A percentile compares a stretch with the other conserved stretches of the same genome.
phyloP scores from a whole-genome alignment of 2,888 invertebrate genomes.

The Cyclophora albipunctata region DNA sequence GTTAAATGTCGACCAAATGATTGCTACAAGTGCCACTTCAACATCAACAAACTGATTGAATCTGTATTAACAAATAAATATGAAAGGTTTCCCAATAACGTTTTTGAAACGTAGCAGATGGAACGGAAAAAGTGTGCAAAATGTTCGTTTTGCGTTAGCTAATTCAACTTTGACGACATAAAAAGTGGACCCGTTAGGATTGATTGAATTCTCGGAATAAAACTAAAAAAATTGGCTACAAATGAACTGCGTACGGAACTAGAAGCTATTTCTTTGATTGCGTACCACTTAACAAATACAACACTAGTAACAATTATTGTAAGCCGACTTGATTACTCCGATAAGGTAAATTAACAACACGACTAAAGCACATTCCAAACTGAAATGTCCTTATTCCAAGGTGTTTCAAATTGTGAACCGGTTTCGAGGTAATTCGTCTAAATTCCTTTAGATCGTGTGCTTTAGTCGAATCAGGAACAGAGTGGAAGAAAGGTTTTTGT shows the following conservation, averaged over 20 bases:
- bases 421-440: slow-evolving; percentile 13
- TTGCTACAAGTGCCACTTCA: slow-evolving; percentile 21
- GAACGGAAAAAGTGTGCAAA: slow-evolving; percentile 11
- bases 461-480: slow-evolving; percentile 22
- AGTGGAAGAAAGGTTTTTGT: slow-evolving; percentile 37
- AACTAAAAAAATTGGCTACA: too few species aligned
- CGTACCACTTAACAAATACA: too few species aligned
- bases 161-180: slow-evolving; percentile 25
- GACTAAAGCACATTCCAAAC: slow-evolving; percentile 13
- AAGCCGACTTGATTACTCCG: neutral
- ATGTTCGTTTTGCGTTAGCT: slow-evolving; percentile 12
- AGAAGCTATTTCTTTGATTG: too few species aligned
- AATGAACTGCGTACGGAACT: too few species aligned
- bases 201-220: slow-evolving; percentile 23
- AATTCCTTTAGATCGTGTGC: slow-evolving; percentile 15
- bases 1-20: slow-evolving; percentile 43
- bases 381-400: slow-evolving; percentile 11
- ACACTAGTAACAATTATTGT: neutral
- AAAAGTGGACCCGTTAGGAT: slow-evolving; percentile 19
- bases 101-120: slow-evolving; percentile 15
- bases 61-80: slow-evolving; percentile 16
- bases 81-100: slow-evolving; percentile 2
- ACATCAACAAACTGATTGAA: slow-evolving; percentile 14
- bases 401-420: slow-evolving; percentile 20
- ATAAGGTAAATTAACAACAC: slow-evolving; percentile 9